phyloP scores from a whole-genome alignment of 1,140 invertebrate species.

The Potamilus streckersoni region DNA sequence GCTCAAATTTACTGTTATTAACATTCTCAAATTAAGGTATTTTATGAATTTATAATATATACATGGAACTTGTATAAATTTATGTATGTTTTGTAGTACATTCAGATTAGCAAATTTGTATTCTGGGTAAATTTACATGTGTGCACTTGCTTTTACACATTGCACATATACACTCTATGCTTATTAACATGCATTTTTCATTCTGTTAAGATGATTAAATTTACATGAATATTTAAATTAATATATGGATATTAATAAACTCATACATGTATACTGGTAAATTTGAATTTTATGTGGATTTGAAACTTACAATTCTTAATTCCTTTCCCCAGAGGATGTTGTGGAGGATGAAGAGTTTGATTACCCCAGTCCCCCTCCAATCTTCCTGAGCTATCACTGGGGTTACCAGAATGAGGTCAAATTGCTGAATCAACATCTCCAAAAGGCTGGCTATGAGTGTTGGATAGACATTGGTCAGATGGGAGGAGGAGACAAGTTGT shows the following conservation, averaged over 20 bases:
- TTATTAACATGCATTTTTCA: too few relatives aligned
- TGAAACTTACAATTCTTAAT: neutral
- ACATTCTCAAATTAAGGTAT: too few relatives aligned
- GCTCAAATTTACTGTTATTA: too few relatives aligned
- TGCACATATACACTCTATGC: neutral
- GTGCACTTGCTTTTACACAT: neutral
- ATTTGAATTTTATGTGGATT: neutral
- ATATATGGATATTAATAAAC: neutral
- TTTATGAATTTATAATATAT: too few relatives aligned
- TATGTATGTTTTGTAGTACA: too few relatives aligned
- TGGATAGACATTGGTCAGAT: slow-evolving; percentile 67
- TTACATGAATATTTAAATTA: too few relatives aligned
- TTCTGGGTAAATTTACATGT: too few relatives aligned
- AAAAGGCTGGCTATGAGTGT: slow-evolving; percentile 56
- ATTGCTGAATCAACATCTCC: slow-evolving; percentile 53
- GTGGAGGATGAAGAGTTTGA: slow-evolving; percentile 58
- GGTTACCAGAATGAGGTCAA: slow-evolving; percentile 59
- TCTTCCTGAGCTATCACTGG: slow-evolving; percentile 67
- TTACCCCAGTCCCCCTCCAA: slow-evolving; percentile 47
- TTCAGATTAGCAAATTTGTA: too few relatives aligned
- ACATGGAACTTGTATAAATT: too few relatives aligned
- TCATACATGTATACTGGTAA: neutral
- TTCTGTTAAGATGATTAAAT: too few relatives aligned
- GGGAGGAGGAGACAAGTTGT: slow-evolving; percentile 65
- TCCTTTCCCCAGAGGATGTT: slow-evolving; percentile 45